These are phyloP conservation scores for Sisyra nigra DNA, from an alignment of 2,888 invertebrate species.

Conservation along the genomic window DNA sequence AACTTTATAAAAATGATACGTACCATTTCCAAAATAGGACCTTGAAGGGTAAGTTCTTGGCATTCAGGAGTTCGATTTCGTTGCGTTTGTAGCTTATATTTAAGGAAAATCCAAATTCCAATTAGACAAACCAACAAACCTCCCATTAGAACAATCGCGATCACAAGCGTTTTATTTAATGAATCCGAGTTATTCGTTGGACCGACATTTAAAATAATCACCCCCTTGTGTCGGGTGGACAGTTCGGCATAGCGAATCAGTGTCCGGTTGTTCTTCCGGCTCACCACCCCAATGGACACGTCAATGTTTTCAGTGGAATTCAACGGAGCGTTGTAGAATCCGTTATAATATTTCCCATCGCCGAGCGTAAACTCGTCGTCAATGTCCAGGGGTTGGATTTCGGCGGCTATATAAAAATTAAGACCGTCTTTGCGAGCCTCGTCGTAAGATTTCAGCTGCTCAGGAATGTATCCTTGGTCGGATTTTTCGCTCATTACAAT, in stretches of 20 bases:
- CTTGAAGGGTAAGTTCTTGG: constrained; percentile 58
- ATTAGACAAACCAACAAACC: constrained; percentile 45
- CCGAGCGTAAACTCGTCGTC: constrained; percentile 59
- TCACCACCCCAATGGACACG: constrained; percentile 54
- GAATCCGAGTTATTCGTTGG: constrained; percentile 28
- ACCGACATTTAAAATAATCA: constrained; percentile 34
- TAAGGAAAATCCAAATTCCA: constrained; percentile 43
- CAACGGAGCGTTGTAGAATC: constrained; percentile 61
- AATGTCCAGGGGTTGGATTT: constrained; percentile 46
- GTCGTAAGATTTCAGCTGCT: constrained; percentile 44
- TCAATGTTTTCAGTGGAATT: constrained; percentile 42
- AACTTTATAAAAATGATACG: constrained; percentile 13
- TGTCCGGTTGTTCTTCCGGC: constrained; percentile 44
- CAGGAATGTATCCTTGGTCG: constrained; percentile 43
- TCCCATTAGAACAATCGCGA: constrained; percentile 56
- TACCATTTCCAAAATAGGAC: constrained; percentile 59
- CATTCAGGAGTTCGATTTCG: constrained; percentile 35
- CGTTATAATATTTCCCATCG: constrained; percentile 54
- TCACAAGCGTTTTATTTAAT: constrained; percentile 26
- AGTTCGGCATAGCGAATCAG: constrained; percentile 45
- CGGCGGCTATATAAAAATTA: constrained; percentile 71
- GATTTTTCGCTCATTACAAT: constrained; percentile 52
- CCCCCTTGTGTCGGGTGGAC: constrained; percentile 19
- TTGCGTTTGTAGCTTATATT: constrained; percentile 28
- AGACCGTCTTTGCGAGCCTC: constrained; percentile 48